These are phyloP conservation scores for Eulithis testata DNA, from an alignment of 2,888 invertebrate genomes.

Conservation along the genomic window DNA sequence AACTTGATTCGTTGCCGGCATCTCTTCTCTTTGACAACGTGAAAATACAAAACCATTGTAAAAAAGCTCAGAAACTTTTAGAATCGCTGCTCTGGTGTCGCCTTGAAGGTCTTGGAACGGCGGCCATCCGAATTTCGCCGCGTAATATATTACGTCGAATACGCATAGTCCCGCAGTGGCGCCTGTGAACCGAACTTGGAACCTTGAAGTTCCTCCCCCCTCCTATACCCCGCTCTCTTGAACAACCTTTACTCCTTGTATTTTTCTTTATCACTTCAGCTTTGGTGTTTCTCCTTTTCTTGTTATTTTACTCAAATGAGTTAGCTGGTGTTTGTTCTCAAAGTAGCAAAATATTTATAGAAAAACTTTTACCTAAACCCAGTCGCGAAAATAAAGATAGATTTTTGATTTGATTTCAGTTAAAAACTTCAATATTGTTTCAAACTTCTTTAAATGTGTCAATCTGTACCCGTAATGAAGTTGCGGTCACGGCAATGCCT, in stretches of 20 bases:
- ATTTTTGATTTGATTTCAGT: too few species aligned
- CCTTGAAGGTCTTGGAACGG: conserved; percentile 34
- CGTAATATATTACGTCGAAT: conserved; percentile 62
- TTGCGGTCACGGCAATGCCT: too few species aligned
- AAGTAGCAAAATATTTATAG: too few species aligned
- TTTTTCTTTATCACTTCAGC: conserved; percentile 39
- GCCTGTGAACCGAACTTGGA: conserved; percentile 61
- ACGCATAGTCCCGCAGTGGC: conserved; percentile 79
- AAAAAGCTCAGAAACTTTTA: conserved; percentile 4
- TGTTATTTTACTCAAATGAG: conserved; percentile 11
- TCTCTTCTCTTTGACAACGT: background rate
- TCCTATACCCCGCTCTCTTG: conserved; percentile 45
- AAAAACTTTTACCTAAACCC: too few species aligned
- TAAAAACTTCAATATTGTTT: too few species aligned
- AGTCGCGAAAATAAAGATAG: too few species aligned
- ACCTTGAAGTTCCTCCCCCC: conserved; percentile 54
- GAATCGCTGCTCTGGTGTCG: conserved; percentile 12
- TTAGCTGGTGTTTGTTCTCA: too few species aligned
- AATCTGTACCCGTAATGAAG: too few species aligned
- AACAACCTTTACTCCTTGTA: conserved; percentile 63
- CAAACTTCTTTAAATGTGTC: too few species aligned
- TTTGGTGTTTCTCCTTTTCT: conserved; percentile 35
- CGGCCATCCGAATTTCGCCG: conserved; percentile 49
- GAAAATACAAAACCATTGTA: background rate
- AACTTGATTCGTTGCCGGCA: background rate